These are phyloP conservation scores for Macrotis lagotis DNA, from an alignment of 2,113 vertebrate genomes.

Conservation along the genomic window DNA sequence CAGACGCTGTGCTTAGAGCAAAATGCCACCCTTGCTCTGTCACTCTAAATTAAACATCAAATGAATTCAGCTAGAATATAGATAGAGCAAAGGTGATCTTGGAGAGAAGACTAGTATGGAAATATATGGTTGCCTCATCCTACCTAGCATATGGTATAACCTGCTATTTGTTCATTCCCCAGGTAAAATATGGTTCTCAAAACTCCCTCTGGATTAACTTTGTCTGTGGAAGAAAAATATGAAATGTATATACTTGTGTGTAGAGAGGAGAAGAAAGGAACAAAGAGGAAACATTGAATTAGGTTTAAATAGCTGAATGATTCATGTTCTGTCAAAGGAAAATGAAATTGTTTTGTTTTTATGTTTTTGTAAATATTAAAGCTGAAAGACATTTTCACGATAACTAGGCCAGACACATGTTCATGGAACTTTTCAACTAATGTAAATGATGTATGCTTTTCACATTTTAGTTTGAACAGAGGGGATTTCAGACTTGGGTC, in stretches of 20 bases:
- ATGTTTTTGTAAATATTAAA: slow-evolving; percentile 19
- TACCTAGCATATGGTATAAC: not conserved
- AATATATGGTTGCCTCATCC: not conserved
- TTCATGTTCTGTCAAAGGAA: slow-evolving; percentile 27
- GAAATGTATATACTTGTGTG: not conserved
- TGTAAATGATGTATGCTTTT: slow-evolving; percentile 31
- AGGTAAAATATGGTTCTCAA: not conserved
- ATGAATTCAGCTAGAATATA: not conserved
- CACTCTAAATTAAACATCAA: not conserved
- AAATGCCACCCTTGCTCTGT: not conserved
- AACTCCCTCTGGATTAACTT: not conserved
- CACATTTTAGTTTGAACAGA: slow-evolving; percentile 15
- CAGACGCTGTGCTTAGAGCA: not conserved
- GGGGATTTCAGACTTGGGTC: not conserved
- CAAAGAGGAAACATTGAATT: not conserved
- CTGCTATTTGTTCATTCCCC: not conserved
- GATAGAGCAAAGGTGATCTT: not conserved
- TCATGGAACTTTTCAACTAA: slow-evolving; percentile 40
- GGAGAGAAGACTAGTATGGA: not conserved
- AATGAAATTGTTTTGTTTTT: not conserved
- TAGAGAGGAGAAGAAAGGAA: not conserved
- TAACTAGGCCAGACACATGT: slow-evolving; percentile 1
- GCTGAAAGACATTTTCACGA: slow-evolving; percentile 22
- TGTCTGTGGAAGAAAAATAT: not conserved
- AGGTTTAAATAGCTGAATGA: not conserved